Evolutionary conservation across 92 coral and sea anemone species (phyloP), one percentile per base, ranked within the genome.

Genomic region (Blastomussa wellsi): DNA sequence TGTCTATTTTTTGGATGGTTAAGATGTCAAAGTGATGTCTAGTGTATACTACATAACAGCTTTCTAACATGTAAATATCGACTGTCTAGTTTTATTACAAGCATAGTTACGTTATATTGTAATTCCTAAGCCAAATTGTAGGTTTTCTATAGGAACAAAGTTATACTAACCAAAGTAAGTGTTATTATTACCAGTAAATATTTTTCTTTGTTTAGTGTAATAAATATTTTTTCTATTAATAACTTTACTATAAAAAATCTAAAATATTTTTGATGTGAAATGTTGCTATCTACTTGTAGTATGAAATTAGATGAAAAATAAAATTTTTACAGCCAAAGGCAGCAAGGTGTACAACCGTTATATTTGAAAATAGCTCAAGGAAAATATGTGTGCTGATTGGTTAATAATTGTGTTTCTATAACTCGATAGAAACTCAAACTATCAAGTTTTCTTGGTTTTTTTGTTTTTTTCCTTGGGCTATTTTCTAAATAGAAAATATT

Each of bases 21-120:
- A 69, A 29, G 65, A 13, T 62, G 68, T 16, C 35, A 7, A n/a
- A 62, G 6, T 62, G 33, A 62, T 24, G 31, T 62, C 33, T 22
- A 33, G 42, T 69, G 16, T 33, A 17, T 69, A 20, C 19, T 69
- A 12, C 74, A 16, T 42, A 24, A 69, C 35, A 69, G 17, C 31
- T 69, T 69, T 69, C n/a, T 69, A 67, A 69, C 74, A 4, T 69
- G 74, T 69, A 69, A 69, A 69, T 35, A 69, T 32, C 10, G 39
- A 69, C 44, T 59, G 24, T 59, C 66, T 36, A 35, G 74, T 32
- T 69, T 69, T 62, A 62, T 26, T 28, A n/a, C 17, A 29, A 26
- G 68, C 68, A 0, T 26, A 62, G 68, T 62, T 28, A 26, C 15
- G 28, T 26, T 69, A n/a, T 69, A n/a, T 68, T 32, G 42, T 69